phyloP scores from a whole-genome alignment of 1,140 invertebrate species.

The Euura saliciscinereae region DNA sequence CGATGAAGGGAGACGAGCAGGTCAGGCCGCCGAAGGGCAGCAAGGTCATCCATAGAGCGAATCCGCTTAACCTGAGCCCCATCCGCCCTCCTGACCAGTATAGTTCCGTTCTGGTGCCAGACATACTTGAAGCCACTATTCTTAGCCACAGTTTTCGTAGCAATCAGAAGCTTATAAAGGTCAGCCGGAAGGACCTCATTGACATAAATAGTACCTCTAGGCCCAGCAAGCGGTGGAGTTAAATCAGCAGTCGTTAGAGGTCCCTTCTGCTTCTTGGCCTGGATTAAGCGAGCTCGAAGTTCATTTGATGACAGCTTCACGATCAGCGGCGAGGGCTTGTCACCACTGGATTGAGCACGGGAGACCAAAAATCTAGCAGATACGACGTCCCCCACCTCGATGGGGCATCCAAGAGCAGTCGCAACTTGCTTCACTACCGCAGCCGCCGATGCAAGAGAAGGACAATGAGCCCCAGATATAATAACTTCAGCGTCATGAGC shows the following conservation, averaged over 20 bases:
- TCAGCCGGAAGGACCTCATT: not conserved
- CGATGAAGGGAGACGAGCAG: not conserved
- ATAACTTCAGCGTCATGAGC: no score
- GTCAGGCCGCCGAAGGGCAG: not conserved
- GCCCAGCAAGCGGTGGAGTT: not conserved
- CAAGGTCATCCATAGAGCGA: not conserved
- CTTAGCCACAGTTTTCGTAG: not conserved
- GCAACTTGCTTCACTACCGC: not conserved
- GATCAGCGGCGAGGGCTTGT: no score
- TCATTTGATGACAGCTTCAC: no score
- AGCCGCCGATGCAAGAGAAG: not conserved
- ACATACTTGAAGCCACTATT: no score
- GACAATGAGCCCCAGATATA: no score
- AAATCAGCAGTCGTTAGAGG: no score
- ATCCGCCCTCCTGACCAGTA: no score
- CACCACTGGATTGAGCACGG: no score
- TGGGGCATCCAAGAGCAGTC: not conserved
- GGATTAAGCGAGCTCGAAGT: no score
- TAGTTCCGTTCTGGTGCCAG: no score
- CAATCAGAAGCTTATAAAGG: not conserved
- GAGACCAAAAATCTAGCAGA: no score
- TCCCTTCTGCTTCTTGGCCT: no score
- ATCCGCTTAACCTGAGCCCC: not conserved
- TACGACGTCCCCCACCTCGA: not conserved
- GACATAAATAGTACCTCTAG: not conserved